Conservation (phyloP, 1,140 invertebrate species). For the Neotoxoptera formosana region DNA sequence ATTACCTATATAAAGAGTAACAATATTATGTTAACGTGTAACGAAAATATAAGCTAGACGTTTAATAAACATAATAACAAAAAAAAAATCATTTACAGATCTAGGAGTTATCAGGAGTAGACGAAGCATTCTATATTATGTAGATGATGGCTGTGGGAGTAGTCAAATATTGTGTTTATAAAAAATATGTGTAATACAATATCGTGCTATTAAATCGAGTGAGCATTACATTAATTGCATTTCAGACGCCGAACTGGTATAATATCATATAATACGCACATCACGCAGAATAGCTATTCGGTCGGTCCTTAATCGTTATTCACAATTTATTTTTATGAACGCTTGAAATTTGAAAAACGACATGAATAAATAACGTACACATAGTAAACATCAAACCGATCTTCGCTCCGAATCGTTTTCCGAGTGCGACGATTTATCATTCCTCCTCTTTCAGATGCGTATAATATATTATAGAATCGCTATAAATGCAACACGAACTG, state of each 20-base stretch:
- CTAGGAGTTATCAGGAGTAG: no score
- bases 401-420: background rate
- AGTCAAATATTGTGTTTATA: no score
- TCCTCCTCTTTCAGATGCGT: background rate
- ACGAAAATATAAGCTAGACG: no score
- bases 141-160: no score
- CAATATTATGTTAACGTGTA: no score
- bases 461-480: no score
- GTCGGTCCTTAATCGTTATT: background rate
- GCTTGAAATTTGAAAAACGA: background rate
- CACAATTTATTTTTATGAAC: conserved; percentile 5
- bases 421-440: background rate
- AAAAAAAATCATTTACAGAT: no score
- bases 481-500: background rate
- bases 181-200: no score
- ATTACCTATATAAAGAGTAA: no score
- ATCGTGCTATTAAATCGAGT: background rate
- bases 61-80: no score
- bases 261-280: no score
- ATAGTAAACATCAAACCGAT: background rate
- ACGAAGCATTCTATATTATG: no score
- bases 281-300: background rate
- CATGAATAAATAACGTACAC: background rate
- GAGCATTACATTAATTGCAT: background rate
- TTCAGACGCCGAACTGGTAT: background rate